A percentile compares a stretch with the other conserved stretches of the same genome.
These are phyloP conservation scores for Brienomyrus brachyistius DNA, from an alignment of 2,113 vertebrate genomes.

Conservation along the genomic window DNA sequence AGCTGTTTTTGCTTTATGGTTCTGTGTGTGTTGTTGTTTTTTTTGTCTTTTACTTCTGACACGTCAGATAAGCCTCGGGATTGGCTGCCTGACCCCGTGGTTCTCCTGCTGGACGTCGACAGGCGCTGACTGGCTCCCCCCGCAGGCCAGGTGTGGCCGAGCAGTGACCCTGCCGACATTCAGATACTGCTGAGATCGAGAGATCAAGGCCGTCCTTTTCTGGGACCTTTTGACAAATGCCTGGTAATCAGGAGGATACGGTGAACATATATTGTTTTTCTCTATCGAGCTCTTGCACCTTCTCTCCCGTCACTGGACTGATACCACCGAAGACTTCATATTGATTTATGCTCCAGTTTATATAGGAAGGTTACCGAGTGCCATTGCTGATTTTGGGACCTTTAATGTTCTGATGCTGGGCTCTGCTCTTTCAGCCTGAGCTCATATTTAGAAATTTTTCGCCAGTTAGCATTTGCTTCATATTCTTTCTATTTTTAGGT, in stretches of 20 bases:
- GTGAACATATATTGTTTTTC: constrained; percentile 22
- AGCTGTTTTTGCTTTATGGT: not conserved
- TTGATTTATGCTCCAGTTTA: constrained; percentile 22
- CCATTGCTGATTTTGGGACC: not conserved
- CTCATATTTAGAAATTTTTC: not conserved
- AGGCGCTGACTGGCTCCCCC: not conserved
- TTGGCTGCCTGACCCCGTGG: not conserved
- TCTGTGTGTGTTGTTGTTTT: not conserved
- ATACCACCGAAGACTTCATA: constrained; percentile 9
- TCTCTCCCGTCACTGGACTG: not conserved
- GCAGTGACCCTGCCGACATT: constrained; percentile 9
- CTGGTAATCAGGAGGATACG: constrained; percentile 6
- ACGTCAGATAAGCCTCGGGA: not conserved
- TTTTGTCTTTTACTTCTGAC: not conserved
- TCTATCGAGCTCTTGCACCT: constrained; percentile 18
- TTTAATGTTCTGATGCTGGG: not conserved
- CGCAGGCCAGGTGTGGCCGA: not conserved
- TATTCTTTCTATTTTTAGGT: not conserved
- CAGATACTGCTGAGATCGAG: constrained; percentile 17
- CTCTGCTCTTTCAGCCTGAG: not conserved
- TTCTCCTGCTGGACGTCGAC: not conserved
- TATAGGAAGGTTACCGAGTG: not conserved
- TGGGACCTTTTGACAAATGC: constrained; percentile 22
- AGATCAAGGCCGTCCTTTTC: not conserved
- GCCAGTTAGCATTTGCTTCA: not conserved